Evolutionary conservation across 1,140 invertebrate genomes (phyloP), one percentile per base, ranked within the genome.

Genomic region (Prorops nasuta): DNA sequence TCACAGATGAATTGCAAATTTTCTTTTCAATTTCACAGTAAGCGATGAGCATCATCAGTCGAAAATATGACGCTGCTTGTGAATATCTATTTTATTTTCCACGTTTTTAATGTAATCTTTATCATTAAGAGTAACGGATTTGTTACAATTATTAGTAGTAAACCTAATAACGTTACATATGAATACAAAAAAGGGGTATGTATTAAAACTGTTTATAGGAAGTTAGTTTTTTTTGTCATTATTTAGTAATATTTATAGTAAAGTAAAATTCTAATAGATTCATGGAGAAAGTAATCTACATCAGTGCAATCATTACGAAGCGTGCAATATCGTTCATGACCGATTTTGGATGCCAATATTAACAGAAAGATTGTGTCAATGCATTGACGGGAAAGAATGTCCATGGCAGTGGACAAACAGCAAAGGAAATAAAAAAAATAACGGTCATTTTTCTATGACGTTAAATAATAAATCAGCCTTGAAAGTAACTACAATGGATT

Each of bases 321-420:
- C 74, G 3, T 84, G 82, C 51, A 82, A 78, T 51, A 60, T 83
- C 2, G 63, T 81, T 44, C 77, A 83, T 46, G 60, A 76, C 8
- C 66, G 80, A 54, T 83, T 79, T 64, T 84, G 81, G 80, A 54
- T 77, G 21, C 72, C 79, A 2, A 63, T 68, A 16, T 63, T 79
- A 19, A 72, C 78, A 0, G 73, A 82, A 51, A 67, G 81, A 54
- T 56, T 81, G n/a, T 84, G 82, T 49, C 71, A 77, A 14, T 84
- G 82, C 60, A 62, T 78, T 2, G 73, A 79, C 42, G 66, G 77
- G 12, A 65, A 61, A n/a, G 80, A 83, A 53, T 84, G 82, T 60
- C 77, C 81, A 0, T 71, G 70, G 56, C 55, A 71, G 15, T 81
- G 72, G 75, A 64, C 58, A 21, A 55, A 34, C 44, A 62, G 54